Conservation (phyloP, 2,888 invertebrate genomes). For the Liodrosophila aerea region DNA sequence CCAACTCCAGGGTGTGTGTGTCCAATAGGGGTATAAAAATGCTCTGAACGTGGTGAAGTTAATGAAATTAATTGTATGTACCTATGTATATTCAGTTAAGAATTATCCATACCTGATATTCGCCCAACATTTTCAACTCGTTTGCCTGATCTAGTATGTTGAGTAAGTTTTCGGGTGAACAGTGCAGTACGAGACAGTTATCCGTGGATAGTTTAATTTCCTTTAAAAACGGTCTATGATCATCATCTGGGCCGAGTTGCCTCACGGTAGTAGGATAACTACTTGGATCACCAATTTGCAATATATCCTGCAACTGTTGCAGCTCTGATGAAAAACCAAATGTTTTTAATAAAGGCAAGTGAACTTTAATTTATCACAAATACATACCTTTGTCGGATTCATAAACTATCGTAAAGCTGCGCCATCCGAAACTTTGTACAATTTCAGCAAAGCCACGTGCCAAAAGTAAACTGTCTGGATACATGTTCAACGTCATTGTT, state of each 20-base stretch:
- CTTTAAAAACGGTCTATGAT: conserved; percentile 88
- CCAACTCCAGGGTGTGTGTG: conserved; percentile 83
- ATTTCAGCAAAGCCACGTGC: conserved; percentile 88
- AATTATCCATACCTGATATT: conserved; percentile 89
- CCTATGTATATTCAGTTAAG: too few relatives aligned
- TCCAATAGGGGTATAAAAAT: conserved; percentile 84
- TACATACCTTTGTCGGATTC: conserved; percentile 89
- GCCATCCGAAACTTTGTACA: conserved; percentile 90
- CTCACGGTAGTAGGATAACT: conserved; percentile 87
- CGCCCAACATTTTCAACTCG: conserved; percentile 91
- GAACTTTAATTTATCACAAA: too few relatives aligned
- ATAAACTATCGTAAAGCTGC: conserved; percentile 90
- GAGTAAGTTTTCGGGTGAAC: conserved; percentile 86
- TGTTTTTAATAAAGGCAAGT: fast-evolving
- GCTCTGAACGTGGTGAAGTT: conserved; percentile 83
- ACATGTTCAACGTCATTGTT: conserved; percentile 87
- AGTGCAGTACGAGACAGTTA: conserved; percentile 90
- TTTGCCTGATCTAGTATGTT: conserved; percentile 89
- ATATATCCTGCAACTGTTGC: conserved; percentile 89
- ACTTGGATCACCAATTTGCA: conserved; percentile 87
- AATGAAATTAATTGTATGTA: too few relatives aligned
- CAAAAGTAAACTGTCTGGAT: conserved; percentile 86
- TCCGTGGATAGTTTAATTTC: conserved; percentile 88
- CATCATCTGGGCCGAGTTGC: conserved; percentile 84
- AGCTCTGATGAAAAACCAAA: conserved; percentile 83